Percentiles rank a stretch among this genome's conserved stretches.
Conservation (phyloP, 2,888 invertebrate species). For the Pomacea canaliculata region DNA sequence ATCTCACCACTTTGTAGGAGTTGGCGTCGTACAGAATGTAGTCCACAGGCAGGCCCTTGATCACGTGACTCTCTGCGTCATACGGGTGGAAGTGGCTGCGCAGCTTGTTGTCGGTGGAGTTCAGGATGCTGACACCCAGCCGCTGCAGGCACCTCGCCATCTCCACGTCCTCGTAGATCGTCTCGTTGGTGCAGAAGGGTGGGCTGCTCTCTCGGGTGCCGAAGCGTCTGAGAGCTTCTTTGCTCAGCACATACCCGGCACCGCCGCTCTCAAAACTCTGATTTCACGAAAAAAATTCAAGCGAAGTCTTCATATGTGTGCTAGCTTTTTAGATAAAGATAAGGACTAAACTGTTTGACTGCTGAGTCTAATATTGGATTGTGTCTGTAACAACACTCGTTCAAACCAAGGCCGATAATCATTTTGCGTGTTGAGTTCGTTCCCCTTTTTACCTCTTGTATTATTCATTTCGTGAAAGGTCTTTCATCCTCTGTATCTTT, state of each 20-base stretch:
- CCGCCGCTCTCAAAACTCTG: constrained; percentile 13
- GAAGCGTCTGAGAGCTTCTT: background rate
- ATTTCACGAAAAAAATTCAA: background rate
- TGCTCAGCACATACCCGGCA: constrained; percentile 13
- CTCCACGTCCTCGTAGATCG: constrained; percentile 6
- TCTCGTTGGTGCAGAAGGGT: constrained; percentile 1
- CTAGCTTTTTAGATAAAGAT: too few species aligned
- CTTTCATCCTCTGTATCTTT: too few species aligned
- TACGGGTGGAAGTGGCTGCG: constrained; percentile 5
- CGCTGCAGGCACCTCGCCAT: constrained; percentile 5
- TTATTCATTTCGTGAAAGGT: too few species aligned
- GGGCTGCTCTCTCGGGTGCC: background rate
- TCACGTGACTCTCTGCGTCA: constrained; percentile 2
- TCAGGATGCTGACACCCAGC: constrained; percentile 15
- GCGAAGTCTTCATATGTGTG: background rate
- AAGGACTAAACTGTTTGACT: too few species aligned
- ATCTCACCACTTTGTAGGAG: background rate
- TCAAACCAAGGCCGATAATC: too few species aligned
- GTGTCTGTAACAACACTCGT: too few species aligned
- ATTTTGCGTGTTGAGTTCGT: too few species aligned
- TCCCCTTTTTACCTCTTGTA: too few species aligned
- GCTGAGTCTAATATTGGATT: too few species aligned
- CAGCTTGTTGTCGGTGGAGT: constrained; percentile 1
- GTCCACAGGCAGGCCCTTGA: background rate
- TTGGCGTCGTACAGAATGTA: constrained; percentile 9